These are phyloP conservation scores for Gorsachius magnificus DNA, from an alignment of 2,797 vertebrate species.

Conservation along the genomic window DNA sequence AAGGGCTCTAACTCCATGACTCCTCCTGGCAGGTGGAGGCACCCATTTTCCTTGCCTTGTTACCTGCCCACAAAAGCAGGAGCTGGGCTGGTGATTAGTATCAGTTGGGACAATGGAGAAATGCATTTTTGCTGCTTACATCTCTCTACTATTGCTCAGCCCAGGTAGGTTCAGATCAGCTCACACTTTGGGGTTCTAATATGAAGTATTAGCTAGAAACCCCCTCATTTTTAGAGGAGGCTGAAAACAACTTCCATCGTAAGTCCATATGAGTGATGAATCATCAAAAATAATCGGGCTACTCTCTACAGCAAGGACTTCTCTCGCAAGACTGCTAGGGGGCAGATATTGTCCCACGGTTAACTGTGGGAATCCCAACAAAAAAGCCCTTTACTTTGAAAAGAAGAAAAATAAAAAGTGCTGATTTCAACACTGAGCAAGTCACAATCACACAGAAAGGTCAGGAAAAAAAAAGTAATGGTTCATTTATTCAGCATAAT, in stretches of 20 bases:
- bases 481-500: background rate
- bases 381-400: background rate
- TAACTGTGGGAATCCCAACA: background rate
- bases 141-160: background rate
- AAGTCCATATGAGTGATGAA: background rate
- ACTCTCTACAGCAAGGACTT: background rate
- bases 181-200: background rate
- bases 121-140: background rate
- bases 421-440: slow-evolving; percentile 25
- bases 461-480: background rate
- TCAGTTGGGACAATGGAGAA: background rate
- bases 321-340: background rate
- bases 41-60: background rate
- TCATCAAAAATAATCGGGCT: background rate
- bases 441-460: background rate
- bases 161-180: background rate
- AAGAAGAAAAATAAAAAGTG: slow-evolving; percentile 37
- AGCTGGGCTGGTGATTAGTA: background rate
- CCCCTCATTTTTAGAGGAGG: background rate
- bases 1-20: background rate
- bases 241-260: background rate
- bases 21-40: background rate
- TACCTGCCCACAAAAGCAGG: background rate
- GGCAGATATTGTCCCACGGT: slow-evolving; percentile 18
- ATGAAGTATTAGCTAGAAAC: background rate